These are phyloP conservation scores for Rhincodon typus DNA, from an alignment of 2,797 vertebrate genomes.

Conservation along the genomic window DNA sequence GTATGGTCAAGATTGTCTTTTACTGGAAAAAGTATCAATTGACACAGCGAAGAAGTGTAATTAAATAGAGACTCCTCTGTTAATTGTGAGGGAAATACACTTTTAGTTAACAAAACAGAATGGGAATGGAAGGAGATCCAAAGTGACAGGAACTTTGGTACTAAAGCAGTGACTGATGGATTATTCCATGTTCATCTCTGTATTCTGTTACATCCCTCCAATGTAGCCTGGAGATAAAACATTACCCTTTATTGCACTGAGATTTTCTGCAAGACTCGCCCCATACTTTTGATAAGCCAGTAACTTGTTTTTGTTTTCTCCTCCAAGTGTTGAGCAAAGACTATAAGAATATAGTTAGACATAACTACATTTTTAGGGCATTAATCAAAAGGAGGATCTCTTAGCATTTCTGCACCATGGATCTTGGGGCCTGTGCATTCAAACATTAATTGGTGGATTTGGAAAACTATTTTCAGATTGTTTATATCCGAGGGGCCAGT, in stretches of 20 bases:
- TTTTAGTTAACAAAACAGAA: not conserved
- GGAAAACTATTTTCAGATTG: not conserved
- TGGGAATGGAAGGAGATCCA: not conserved
- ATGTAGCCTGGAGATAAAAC: conserved; percentile 4
- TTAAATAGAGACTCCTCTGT: not conserved
- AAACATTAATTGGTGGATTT: not conserved
- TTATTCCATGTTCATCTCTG: not conserved
- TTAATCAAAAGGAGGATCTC: not conserved
- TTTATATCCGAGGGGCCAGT: not conserved
- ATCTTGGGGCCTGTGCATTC: not conserved
- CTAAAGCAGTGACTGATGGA: conserved; percentile 14
- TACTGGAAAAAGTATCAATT: not conserved
- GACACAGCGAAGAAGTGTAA: not conserved
- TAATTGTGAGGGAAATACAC: not conserved
- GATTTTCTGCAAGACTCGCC: not conserved
- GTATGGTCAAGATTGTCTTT: not conserved
- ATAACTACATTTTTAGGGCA: not conserved
- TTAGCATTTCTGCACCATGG: not conserved
- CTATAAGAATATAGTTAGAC: not conserved
- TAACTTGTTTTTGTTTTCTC: not conserved
- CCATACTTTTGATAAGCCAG: not conserved
- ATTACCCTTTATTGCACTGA: not conserved
- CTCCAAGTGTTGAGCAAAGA: not conserved
- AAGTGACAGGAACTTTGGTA: not conserved
- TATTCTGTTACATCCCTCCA: conserved; percentile 14